Evolutionary conservation across 1,140 invertebrate species (phyloP), one percentile per base, ranked within the genome.

Genomic region (Nomia melanderi): DNA sequence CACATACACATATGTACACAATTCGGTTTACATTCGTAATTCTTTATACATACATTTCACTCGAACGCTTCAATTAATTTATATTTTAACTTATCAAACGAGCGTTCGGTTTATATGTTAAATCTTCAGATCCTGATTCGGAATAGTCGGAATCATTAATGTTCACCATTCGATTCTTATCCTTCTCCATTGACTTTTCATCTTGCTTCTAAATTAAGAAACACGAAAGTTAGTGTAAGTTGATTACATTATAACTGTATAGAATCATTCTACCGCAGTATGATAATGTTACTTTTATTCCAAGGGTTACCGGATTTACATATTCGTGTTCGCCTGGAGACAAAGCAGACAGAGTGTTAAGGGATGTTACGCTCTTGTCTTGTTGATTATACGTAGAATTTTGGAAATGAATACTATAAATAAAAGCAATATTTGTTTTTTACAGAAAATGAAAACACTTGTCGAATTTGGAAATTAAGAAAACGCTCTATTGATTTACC

Each of bases 281-380:
- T 41, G n/a, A 8, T 50, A 50, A n/a, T 0, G 23, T 33, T 62
- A 53, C 59, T 31, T 44, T 72, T 56, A 23, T n/a, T 25, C 65
- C 59, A 27, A 36, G 17, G 2, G 11, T 23, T 25, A 74, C 25
- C 36, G 89, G 92, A 89, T 93, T 93, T 8, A 71, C 31, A 50
- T 92, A 93, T 73, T 92, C 91, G 59, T 93, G 90, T 76, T 91
- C 86, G 6, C 89, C 88, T 3, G 89, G 90, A 66, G 86, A 74
- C 25, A 92, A 81, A 70, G 86, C 81, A 20, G 87, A 73, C 59
- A 82, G 59, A 9, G 56, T 53, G 71, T 82, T 83, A 14, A 77
- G 17, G 4, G 66, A 57, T 9, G 65, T 9, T 6, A 53, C 44
- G 4, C 77, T 57, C 25, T 81, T 80, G 7, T 41, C 79, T 27